Evolutionary conservation across 2,888 invertebrate species (phyloP).

Genomic region (Amblyjoppa proteus): DNA sequence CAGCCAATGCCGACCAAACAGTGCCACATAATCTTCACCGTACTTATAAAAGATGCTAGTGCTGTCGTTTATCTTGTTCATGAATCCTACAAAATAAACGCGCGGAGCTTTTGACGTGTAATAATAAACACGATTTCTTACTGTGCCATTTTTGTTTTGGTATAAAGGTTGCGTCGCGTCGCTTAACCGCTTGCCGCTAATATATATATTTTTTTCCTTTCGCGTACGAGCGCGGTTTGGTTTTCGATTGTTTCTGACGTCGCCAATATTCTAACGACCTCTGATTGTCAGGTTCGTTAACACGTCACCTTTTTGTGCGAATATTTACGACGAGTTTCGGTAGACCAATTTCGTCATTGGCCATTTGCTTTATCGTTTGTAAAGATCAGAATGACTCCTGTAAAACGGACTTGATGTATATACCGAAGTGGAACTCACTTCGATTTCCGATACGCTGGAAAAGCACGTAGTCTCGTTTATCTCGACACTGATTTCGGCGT

Average conservation of each 20-base stretch:
- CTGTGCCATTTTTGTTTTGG: constrained; percentile 17
- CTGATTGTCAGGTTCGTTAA: constrained; percentile 14
- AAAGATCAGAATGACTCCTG: too few relatives aligned
- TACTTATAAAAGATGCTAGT: not conserved
- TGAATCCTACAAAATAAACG: constrained; percentile 34
- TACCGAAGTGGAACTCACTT: too few relatives aligned
- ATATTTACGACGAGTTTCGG: constrained; percentile 3
- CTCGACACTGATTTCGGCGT: too few relatives aligned
- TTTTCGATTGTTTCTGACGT: constrained; percentile 1
- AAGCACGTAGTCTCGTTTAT: too few relatives aligned
- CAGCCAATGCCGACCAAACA: too few relatives aligned
- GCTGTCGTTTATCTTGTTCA: not conserved
- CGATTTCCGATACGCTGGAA: too few relatives aligned
- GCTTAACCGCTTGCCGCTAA: not conserved
- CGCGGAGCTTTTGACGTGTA: constrained; percentile 19
- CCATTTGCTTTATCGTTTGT: too few relatives aligned
- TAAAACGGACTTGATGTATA: too few relatives aligned
- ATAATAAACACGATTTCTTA: constrained; percentile 33
- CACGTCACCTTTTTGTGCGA: constrained; percentile 4
- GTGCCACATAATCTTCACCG: too few relatives aligned
- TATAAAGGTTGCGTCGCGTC: not conserved
- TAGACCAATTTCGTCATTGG: not conserved
- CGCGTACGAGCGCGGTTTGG: not conserved
- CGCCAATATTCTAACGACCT: constrained; percentile 2
- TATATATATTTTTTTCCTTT: not conserved